Percentiles rank a stretch among this genome's conserved stretches.
Evolutionary conservation across 2,113 vertebrate species (phyloP).

Genomic region (Actinemys pallida): DNA sequence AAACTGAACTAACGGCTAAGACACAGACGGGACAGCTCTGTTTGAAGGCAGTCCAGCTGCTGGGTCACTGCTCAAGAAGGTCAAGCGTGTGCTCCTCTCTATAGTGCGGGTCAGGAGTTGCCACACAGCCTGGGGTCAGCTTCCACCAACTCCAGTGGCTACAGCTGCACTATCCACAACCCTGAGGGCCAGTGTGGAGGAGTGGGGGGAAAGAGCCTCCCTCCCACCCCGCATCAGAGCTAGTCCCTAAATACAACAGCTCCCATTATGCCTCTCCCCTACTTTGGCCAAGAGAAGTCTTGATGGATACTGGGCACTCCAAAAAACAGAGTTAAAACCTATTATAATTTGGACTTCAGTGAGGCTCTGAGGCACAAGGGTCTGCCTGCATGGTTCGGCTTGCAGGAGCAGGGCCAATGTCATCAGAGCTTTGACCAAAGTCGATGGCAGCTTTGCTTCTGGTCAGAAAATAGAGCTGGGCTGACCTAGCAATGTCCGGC

Average conservation of each 20-base stretch:
- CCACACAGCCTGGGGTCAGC: neutral
- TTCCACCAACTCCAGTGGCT: neutral
- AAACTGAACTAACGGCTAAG: neutral
- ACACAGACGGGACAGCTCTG: neutral
- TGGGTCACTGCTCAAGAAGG: neutral
- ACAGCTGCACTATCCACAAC: neutral
- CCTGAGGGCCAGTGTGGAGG: neutral
- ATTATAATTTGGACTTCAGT: neutral
- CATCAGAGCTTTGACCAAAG: neutral
- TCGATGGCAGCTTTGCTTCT: neutral
- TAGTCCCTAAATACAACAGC: neutral
- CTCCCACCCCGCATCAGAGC: no score
- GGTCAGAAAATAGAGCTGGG: neutral
- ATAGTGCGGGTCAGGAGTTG: neutral
- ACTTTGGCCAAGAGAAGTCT: neutral
- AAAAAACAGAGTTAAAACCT: neutral
- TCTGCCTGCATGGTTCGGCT: neutral
- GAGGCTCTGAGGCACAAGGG: neutral
- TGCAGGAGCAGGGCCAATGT: neutral
- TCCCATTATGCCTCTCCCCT: neutral
- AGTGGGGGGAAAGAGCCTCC: neutral
- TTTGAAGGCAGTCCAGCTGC: neutral
- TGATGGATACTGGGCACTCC: neutral
- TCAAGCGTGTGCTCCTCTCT: rapidly evolving
- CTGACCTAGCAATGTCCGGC: neutral